These are phyloP conservation scores for Heterocephalus glaber DNA, from an alignment of 2,113 vertebrate genomes.

Conservation along the genomic window DNA sequence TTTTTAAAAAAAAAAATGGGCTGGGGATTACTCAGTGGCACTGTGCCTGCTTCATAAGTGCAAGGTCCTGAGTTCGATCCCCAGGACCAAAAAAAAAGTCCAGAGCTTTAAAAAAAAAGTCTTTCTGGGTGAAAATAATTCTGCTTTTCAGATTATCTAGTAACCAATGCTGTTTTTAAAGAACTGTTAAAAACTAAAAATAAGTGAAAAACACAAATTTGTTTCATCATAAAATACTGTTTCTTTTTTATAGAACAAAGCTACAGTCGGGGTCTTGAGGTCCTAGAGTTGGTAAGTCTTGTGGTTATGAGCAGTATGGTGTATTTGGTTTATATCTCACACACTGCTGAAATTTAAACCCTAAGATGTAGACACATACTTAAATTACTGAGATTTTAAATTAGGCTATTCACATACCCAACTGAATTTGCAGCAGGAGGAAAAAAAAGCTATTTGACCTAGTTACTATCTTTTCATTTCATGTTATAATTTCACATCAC, in stretches of 20 bases:
- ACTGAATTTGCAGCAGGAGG: background rate
- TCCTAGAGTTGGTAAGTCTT: slow-evolving; percentile 92
- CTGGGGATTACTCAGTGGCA: too few relatives aligned
- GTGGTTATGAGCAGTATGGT: slow-evolving; percentile 88
- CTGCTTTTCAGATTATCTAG: background rate
- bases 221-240: background rate
- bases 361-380: background rate
- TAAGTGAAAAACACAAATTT: background rate
- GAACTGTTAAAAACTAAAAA: background rate
- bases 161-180: background rate
- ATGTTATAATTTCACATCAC: background rate
- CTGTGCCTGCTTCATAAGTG: too few relatives aligned
- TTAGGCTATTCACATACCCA: background rate
- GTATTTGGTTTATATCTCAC: background rate
- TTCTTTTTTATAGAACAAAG: background rate
- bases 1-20: background rate
- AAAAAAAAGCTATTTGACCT: background rate
- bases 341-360: background rate
- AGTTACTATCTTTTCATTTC: background rate
- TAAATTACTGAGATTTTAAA: background rate
- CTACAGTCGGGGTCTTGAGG: slow-evolving; percentile 85
- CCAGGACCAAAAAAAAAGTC: too few relatives aligned
- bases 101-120: background rate
- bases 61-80: too few relatives aligned
- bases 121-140: background rate